phyloP scores from a whole-genome alignment of 2,888 invertebrate species.

The Autographa pulchrina region DNA sequence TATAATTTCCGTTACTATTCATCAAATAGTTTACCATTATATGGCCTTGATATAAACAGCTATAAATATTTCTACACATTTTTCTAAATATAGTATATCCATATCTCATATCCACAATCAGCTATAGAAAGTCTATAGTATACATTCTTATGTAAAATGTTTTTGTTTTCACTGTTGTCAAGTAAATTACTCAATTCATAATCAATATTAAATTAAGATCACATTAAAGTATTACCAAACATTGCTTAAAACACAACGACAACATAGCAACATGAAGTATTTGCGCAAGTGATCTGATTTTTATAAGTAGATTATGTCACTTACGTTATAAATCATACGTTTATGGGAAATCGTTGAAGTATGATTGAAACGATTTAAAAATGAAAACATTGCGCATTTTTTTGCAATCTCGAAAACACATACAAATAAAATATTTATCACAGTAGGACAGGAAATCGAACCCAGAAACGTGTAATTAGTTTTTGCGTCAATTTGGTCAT shows the following conservation, averaged over 20 bases:
- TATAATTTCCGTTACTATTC: background rate
- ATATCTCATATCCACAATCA: too few relatives aligned
- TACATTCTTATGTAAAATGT: too few relatives aligned
- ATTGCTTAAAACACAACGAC: background rate
- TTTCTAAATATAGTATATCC: too few relatives aligned
- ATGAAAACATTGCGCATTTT: too few relatives aligned
- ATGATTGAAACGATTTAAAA: too few relatives aligned
- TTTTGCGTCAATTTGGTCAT: background rate
- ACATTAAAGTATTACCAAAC: background rate
- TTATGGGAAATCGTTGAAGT: background rate
- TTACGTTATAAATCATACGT: background rate
- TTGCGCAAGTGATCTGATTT: background rate
- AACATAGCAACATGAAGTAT: background rate
- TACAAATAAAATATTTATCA: background rate
- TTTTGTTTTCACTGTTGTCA: background rate
- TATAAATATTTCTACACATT: background rate
- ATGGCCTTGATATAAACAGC: background rate
- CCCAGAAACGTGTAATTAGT: background rate
- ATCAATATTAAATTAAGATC: background rate
- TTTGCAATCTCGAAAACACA: too few relatives aligned
- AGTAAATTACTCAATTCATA: background rate
- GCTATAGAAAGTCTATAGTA: too few relatives aligned
- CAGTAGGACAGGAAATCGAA: background rate
- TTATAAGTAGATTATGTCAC: background rate
- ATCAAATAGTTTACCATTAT: background rate